phyloP scores from a whole-genome alignment of 2,888 invertebrate species.

The Tetramorium bicarinatum region DNA sequence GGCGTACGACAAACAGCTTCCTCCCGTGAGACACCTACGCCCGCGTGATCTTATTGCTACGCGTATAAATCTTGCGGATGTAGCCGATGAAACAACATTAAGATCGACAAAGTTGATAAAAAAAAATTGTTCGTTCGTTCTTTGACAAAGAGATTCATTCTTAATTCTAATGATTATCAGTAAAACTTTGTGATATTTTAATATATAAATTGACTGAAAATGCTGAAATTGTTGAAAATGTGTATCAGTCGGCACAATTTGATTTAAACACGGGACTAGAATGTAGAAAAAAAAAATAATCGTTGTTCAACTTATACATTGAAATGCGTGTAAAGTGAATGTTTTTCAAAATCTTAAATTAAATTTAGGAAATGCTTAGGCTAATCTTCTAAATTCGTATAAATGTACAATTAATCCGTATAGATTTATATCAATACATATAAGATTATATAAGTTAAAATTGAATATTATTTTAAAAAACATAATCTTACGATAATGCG shows the following conservation, averaged over 20 bases:
- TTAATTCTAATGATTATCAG: neutral
- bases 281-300: neutral
- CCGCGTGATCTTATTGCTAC: slow-evolving; percentile 25
- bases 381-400: neutral
- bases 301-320: neutral
- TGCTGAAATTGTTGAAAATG: no score
- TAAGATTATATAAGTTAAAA: neutral
- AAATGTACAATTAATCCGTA: neutral
- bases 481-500: slow-evolving; percentile 14
- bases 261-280: neutral
- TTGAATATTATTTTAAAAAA: slow-evolving; percentile 1
- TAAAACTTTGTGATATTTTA: neutral
- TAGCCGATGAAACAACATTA: neutral
- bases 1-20: slow-evolving; percentile 73
- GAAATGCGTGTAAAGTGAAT: neutral
- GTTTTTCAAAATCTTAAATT: neutral
- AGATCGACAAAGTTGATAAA: neutral
- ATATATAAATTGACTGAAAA: neutral
- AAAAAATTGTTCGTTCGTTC: neutral
- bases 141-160: neutral
- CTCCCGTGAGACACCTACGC: slow-evolving; percentile 74
- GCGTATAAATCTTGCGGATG: slow-evolving; percentile 39
- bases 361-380: neutral
- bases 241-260: neutral
- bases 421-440: neutral